Conservation (phyloP, 2,113 vertebrate genomes). For the Sakesphorus luctuosus region DNA sequence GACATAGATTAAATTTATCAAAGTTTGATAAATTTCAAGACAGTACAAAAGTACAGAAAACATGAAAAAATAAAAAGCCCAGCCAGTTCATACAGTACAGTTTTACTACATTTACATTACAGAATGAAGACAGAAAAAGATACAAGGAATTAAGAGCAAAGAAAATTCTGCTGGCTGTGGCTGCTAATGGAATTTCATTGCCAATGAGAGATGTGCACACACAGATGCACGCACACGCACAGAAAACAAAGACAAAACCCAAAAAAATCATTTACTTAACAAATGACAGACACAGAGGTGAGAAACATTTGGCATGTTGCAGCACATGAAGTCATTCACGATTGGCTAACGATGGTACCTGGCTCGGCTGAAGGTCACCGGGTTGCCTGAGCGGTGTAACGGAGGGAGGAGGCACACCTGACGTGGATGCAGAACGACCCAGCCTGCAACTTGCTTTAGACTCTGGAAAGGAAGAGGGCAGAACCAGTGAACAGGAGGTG, state of each 20-base stretch:
- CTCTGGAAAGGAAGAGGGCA: slow-evolving; percentile 73
- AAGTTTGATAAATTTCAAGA: slow-evolving; percentile 81
- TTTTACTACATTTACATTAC: slow-evolving; percentile 77
- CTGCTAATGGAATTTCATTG: slow-evolving; percentile 56
- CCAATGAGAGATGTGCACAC: slow-evolving; percentile 62
- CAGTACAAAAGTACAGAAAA: slow-evolving; percentile 79
- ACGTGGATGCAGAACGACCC: slow-evolving; percentile 90
- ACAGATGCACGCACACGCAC: slow-evolving; percentile 49
- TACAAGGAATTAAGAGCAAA: slow-evolving; percentile 73
- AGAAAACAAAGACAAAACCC: slow-evolving; percentile 56
- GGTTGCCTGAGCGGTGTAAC: slow-evolving; percentile 85
- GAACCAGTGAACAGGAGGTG: background rate
- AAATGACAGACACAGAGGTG: slow-evolving; percentile 81
- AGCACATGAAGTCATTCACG: slow-evolving; percentile 84
- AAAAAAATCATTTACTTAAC: slow-evolving; percentile 68
- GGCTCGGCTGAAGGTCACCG: slow-evolving; percentile 87
- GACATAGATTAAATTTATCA: slow-evolving; percentile 80
- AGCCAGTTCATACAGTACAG: slow-evolving; percentile 70
- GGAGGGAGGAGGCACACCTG: slow-evolving; percentile 89
- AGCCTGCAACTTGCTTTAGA: slow-evolving; percentile 86
- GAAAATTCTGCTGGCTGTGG: slow-evolving; percentile 56
- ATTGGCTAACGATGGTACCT: slow-evolving; percentile 87
- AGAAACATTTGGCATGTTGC: slow-evolving; percentile 80
- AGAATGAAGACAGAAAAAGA: slow-evolving; percentile 80
- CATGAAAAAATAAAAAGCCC: slow-evolving; percentile 58